Conservation (phyloP, 2,888 invertebrate species). For the Melanostoma scalare region DNA sequence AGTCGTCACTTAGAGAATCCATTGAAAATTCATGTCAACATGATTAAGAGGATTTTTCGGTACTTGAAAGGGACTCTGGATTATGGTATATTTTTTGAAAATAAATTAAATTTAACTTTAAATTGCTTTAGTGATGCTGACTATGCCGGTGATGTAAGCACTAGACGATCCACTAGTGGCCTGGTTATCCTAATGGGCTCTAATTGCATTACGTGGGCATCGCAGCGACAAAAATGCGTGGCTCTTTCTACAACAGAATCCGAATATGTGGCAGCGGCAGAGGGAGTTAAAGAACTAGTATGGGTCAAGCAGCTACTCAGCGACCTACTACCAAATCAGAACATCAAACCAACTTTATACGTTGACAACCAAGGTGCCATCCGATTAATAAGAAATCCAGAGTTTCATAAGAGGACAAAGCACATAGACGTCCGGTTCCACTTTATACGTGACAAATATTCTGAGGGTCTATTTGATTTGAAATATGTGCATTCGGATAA, state of each 20-base stretch:
- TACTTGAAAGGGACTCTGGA: no score
- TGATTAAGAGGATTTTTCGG: no score
- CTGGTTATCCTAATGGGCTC: constrained; percentile 15
- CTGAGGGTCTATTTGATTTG: constrained; percentile 3
- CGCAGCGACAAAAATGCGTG: constrained; percentile 10
- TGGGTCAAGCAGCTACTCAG: constrained; percentile 18
- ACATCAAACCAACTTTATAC: background rate
- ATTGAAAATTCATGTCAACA: background rate
- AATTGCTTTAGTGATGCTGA: constrained; percentile 28
- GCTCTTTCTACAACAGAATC: constrained; percentile 76
- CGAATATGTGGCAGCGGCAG: constrained; percentile 72
- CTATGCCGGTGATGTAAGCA: constrained; percentile 16
- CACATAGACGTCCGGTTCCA: constrained; percentile 16
- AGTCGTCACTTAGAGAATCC: background rate
- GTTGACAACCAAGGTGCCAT: constrained; percentile 22
- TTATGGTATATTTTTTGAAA: no score
- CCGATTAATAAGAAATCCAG: constrained; percentile 9
- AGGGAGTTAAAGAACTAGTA: constrained; percentile 69
- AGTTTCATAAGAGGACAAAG: constrained; percentile 10
- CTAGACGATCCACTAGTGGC: constrained; percentile 22
- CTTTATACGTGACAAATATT: constrained; percentile 12
- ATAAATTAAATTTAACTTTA: constrained; percentile 16
- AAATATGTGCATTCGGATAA: constrained; percentile 10
- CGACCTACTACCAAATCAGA: constrained; percentile 12
- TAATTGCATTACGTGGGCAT: constrained; percentile 15